phyloP scores from a whole-genome alignment of 1,140 invertebrate species.

The Physella acuta region DNA sequence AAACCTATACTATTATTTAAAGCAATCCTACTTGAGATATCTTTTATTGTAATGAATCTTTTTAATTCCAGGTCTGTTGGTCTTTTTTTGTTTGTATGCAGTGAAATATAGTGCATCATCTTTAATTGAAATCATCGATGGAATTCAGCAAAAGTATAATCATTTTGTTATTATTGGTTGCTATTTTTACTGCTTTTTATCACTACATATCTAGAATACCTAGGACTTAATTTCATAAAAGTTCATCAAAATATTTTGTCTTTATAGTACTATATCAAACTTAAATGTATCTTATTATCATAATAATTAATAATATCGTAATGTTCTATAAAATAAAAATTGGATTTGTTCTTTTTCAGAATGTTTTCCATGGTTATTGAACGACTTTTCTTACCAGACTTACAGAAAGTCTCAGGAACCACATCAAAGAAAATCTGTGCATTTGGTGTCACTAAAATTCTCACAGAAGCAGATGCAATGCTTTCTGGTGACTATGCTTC shows the following conservation, averaged over 20 bases:
- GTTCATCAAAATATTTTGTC: neutral
- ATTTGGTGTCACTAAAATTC: conserved; percentile 81
- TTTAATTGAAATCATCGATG: conserved; percentile 79
- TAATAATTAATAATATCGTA: no score
- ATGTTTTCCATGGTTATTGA: conserved; percentile 95
- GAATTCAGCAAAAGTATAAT: conserved; percentile 79
- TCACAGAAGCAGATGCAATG: conserved; percentile 75
- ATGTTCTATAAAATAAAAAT: no score
- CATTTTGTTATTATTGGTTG: conserved; percentile 26
- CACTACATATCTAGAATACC: no score
- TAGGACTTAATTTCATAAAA: neutral
- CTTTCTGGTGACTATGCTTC: conserved; percentile 68
- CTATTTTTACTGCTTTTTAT: neutral
- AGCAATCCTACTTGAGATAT: no score
- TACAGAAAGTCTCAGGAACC: conserved; percentile 80
- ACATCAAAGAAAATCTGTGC: conserved; percentile 86
- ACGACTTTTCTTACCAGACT: conserved; percentile 79
- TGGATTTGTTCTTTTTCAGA: conserved; percentile 62
- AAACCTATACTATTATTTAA: no score
- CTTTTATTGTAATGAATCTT: no score
- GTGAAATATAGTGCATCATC: conserved; percentile 74
- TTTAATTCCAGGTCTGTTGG: conserved; percentile 67
- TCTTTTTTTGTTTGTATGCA: conserved; percentile 85
- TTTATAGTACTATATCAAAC: neutral
- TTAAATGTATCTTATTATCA: no score